A percentile compares a stretch with the other conserved stretches of the same genome.
Conservation (phyloP, 2,797 vertebrate species). For the Smutsia temminckii region DNA sequence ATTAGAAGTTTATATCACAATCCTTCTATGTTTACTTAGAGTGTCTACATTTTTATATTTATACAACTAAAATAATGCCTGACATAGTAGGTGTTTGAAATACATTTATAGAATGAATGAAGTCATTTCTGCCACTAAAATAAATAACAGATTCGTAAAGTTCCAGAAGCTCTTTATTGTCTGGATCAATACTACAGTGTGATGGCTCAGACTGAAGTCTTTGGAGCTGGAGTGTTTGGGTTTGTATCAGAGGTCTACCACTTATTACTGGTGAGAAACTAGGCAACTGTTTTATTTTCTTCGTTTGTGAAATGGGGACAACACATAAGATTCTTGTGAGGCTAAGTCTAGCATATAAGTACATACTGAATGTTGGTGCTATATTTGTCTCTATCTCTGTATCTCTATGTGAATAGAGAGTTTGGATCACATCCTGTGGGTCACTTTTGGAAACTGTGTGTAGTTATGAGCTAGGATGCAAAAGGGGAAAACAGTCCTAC, state of each 20-base stretch:
- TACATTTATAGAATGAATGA: not conserved
- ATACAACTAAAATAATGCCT: conserved; percentile 26
- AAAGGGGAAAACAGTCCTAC: conserved; percentile 8
- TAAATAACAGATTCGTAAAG: not conserved
- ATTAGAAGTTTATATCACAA: not conserved
- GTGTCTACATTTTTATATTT: not conserved
- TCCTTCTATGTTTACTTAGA: not conserved
- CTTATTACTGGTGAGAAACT: not conserved
- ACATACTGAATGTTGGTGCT: conserved; percentile 17
- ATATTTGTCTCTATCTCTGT: conserved; percentile 40
- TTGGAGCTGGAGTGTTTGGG: not conserved
- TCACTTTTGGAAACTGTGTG: conserved; percentile 38
- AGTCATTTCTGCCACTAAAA: not conserved
- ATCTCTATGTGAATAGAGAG: conserved; percentile 26
- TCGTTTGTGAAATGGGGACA: not conserved
- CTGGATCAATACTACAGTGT: not conserved
- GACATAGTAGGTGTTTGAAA: not conserved
- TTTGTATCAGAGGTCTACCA: not conserved
- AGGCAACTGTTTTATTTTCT: not conserved
- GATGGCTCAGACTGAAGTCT: not conserved
- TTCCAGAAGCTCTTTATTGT: not conserved
- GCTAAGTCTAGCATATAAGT: conserved; percentile 18
- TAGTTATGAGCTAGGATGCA: conserved; percentile 22
- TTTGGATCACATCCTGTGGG: conserved; percentile 40
- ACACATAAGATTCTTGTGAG: not conserved